These are phyloP conservation scores for Ceratosolen fusciceps DNA, from an alignment of 1,140 invertebrate species.

Conservation along the genomic window DNA sequence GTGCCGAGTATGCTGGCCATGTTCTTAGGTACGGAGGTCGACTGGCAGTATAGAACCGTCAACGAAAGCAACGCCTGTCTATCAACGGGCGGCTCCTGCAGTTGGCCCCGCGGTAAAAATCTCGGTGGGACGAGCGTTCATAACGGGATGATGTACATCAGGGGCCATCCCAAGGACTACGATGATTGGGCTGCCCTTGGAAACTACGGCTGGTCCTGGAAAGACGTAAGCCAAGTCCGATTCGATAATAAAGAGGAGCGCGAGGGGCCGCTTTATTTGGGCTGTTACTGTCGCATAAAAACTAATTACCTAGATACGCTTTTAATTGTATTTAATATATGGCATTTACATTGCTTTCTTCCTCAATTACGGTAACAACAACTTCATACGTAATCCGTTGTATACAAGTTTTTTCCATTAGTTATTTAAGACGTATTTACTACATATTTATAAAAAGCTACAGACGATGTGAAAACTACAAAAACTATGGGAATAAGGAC, in stretches of 20 bases:
- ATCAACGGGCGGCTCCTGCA: conserved; percentile 80
- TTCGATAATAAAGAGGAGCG: neutral
- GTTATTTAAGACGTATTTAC: no score
- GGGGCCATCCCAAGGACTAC: conserved; percentile 82
- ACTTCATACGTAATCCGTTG: no score
- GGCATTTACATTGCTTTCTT: no score
- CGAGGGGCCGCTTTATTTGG: no score
- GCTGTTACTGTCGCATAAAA: no score
- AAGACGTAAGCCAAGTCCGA: conserved; percentile 75
- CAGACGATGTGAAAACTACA: no score
- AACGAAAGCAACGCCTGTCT: conserved; percentile 87
- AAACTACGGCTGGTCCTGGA: conserved; percentile 90
- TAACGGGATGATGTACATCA: conserved; percentile 87
- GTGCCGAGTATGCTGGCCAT: conserved; percentile 88
- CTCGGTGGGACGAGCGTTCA: conserved; percentile 82
- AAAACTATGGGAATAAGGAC: no score
- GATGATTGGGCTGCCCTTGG: conserved; percentile 84
- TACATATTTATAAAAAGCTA: no score
- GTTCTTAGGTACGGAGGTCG: conserved; percentile 83
- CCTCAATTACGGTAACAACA: no score
- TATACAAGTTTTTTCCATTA: no score
- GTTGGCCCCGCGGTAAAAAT: conserved; percentile 88
- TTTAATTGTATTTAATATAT: no score
- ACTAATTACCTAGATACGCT: no score
- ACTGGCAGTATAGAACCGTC: conserved; percentile 89